phyloP scores from a whole-genome alignment of 2,888 invertebrate genomes.

The Lampropteryx suffumata region DNA sequence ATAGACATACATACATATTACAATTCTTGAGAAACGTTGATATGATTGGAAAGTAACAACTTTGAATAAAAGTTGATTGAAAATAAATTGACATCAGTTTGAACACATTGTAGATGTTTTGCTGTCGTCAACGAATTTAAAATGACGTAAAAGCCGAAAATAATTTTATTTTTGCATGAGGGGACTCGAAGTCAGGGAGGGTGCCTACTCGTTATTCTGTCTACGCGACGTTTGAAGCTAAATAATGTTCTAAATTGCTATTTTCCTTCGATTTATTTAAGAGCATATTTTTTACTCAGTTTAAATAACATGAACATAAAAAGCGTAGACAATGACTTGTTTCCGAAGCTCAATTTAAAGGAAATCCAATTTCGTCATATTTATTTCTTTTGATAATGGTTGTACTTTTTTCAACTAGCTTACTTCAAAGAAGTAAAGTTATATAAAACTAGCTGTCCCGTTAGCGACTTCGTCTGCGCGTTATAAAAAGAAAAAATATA shows the following conservation, averaged over 20 bases:
- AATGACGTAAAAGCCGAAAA: conserved; percentile 61
- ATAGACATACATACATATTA: not conserved
- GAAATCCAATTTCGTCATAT: conserved; percentile 28
- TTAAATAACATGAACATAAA: conserved; percentile 36
- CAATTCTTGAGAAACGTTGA: conserved; percentile 5
- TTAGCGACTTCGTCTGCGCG: too few relatives aligned
- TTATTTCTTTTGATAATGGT: conserved; percentile 19
- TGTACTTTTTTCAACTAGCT: too few relatives aligned
- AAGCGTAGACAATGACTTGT: conserved; percentile 33
- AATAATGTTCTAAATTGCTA: conserved; percentile 70
- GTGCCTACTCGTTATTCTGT: conserved; percentile 64
- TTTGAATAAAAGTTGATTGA: conserved; percentile 28
- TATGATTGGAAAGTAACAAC: conserved; percentile 24
- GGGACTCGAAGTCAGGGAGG: conserved; percentile 50
- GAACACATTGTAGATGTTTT: conserved; percentile 39
- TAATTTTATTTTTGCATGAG: conserved; percentile 64
- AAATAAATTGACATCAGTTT: conserved; percentile 34
- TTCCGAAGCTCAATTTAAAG: conserved; percentile 28
- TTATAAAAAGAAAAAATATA: too few relatives aligned
- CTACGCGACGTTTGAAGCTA: conserved; percentile 59
- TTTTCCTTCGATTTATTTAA: conserved; percentile 50
- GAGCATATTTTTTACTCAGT: conserved; percentile 32
- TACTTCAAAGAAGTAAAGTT: too few relatives aligned
- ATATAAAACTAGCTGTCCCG: too few relatives aligned
- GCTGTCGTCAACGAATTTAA: conserved; percentile 51